Evolutionary conservation across 2,113 vertebrate species (phyloP).

Genomic region (Danio rerio): DNA sequence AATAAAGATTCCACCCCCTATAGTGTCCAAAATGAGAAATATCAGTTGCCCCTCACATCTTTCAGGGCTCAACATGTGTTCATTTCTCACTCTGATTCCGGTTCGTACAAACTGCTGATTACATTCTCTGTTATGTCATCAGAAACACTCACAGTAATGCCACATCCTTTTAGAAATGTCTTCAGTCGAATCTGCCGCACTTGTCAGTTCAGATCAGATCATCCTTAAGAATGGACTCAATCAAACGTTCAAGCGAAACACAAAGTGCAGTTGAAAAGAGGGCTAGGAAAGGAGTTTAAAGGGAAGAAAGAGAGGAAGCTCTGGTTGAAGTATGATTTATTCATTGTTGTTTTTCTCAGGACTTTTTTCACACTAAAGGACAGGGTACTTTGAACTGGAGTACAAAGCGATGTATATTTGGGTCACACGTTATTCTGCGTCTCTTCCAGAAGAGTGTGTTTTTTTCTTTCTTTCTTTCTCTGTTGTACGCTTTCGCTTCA

Average conservation of each 20-base stretch:
- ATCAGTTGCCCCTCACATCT: not conserved
- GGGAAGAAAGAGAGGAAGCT: slow-evolving; percentile 56
- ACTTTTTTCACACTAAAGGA: slow-evolving; percentile 70
- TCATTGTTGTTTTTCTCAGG: slow-evolving; percentile 72
- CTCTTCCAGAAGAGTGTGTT: slow-evolving; percentile 60
- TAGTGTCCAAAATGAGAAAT: not conserved
- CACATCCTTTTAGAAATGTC: slow-evolving; percentile 20
- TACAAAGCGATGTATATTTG: slow-evolving; percentile 81
- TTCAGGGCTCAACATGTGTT: not conserved
- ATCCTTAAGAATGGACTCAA: slow-evolving; percentile 26
- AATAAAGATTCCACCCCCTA: not conserved
- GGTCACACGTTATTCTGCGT: slow-evolving; percentile 70
- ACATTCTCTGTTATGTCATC: slow-evolving; percentile 23
- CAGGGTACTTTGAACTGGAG: slow-evolving; percentile 79
- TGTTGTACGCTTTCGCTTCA: slow-evolving; percentile 59
- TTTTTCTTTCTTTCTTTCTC: not conserved
- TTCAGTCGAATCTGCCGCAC: slow-evolving; percentile 1
- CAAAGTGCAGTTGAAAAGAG: slow-evolving; percentile 34
- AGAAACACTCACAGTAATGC: slow-evolving; percentile 7
- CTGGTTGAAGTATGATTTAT: slow-evolving; percentile 75
- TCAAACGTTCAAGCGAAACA: slow-evolving; percentile 36
- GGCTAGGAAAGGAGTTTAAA: slow-evolving; percentile 55
- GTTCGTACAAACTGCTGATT: not conserved
- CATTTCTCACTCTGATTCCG: not conserved
- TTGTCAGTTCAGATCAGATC: slow-evolving; percentile 32